Conservation (phyloP, 2,113 vertebrate species). For the Aramus guarauna region DNA sequence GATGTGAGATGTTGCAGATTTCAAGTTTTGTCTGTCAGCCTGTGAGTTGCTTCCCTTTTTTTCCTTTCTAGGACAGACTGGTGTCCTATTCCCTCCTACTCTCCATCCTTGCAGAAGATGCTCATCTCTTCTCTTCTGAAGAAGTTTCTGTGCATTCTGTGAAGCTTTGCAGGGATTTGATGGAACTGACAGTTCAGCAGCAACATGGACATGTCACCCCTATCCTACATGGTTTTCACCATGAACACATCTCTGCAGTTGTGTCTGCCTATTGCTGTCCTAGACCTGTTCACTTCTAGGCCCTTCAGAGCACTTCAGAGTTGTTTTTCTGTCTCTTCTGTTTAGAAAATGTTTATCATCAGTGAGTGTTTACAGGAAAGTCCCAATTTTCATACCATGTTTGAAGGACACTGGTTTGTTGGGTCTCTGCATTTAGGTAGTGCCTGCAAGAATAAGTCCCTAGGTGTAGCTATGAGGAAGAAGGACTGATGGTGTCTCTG, state of each 20-base stretch:
- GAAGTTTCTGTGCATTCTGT: neutral
- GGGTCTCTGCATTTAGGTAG: neutral
- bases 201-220: neutral
- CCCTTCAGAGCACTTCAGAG: neutral
- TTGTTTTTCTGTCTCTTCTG: neutral
- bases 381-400: fast-evolving
- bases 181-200: neutral
- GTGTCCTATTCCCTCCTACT: neutral
- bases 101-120: neutral
- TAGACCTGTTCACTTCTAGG: neutral
- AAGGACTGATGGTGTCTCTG: neutral
- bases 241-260: neutral
- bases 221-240: neutral
- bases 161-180: neutral
- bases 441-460: neutral
- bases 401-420: neutral
- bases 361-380: neutral
- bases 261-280: neutral
- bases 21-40: neutral
- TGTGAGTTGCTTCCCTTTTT: neutral
- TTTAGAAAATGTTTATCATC: neutral
- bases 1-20: neutral
- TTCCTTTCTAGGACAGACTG: neutral
- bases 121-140: neutral
- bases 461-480: neutral